Evolutionary conservation across 1,140 invertebrate genomes (phyloP).

Genomic region (Camponotus vicinus): DNA sequence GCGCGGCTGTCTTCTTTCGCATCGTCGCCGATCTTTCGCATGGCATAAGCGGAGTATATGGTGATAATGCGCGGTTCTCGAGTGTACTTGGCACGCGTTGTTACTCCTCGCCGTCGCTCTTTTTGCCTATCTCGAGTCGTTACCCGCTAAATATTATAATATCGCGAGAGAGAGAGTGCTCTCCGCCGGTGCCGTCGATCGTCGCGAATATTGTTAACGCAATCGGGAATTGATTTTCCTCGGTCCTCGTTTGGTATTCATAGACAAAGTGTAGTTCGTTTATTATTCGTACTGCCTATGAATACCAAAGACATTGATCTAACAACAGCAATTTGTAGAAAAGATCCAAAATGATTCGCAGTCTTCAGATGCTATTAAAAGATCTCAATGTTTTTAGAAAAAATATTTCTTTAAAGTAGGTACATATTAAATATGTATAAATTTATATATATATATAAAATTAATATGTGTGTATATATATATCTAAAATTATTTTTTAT

Average conservation of each 20-base stretch:
- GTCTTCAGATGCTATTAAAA: too few relatives aligned
- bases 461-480: too few relatives aligned
- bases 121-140: conserved; percentile 58
- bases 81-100: conserved; percentile 59
- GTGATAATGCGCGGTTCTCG: conserved; percentile 61
- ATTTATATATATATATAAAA: too few relatives aligned
- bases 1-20: conserved; percentile 24
- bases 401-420: too few relatives aligned
- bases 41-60: conserved; percentile 50
- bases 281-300: conserved; percentile 31
- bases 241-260: conserved; percentile 47
- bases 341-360: background rate
- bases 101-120: conserved; percentile 45
- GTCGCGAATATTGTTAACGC: conserved; percentile 37
- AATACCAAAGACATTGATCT: conserved; percentile 38
- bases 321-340: background rate
- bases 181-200: background rate
- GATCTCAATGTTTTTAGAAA: too few relatives aligned
- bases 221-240: conserved; percentile 52
- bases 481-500: background rate
- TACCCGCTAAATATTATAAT: conserved; percentile 53
- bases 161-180: background rate
- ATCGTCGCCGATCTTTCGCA: conserved; percentile 60
- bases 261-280: conserved; percentile 9
- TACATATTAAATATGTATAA: too few relatives aligned